Base-by-base conservation (phyloP, 2,797 vertebrate species). In the Cichlasoma orientale region DNA sequence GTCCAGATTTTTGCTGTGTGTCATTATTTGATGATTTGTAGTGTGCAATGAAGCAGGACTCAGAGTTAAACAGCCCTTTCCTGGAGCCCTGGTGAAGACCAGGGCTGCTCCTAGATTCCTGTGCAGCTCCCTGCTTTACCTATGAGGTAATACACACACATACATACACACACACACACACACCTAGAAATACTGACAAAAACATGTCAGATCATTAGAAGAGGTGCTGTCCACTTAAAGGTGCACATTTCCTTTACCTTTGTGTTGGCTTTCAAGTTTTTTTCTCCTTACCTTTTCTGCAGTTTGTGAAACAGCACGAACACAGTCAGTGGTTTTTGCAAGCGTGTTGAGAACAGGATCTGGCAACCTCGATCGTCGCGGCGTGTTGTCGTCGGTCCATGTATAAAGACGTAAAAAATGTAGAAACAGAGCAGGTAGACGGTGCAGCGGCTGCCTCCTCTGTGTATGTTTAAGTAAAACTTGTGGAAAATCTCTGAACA, bases 301-400 rank as follows among this genome's bases (percentile, higher is more conserved):
- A 1, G 23, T 27, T 1, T 50, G 18, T 50, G 63, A 2, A 25
- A 25, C 38, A 29, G 10, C 36, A 3, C 36, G 36, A 4, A 47
- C 16, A 16, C 38, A 27, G 38, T 57, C 38, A 19, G 38, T 55
- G 9, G 5, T 56, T 57, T 55, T 21, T 52, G 14, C 14, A 14
- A 23, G 7, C 66, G 2, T 44, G 29, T 75, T 41, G 12, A 19
- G 19, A 72, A 13, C 18, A n/a, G 2, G 44, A 92, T 56, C 78
- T 92, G 90, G 87, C 88, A 92, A 88, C 92, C 71, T 13, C 9
- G 10, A 9, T 1, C 7, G 77, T 87, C 87, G 79, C 88, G 71
- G 23, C 10, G 3, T 82, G 52, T n/a, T 89, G 77, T 44, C 85
- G 82, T 86, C 9, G 6, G 82, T 82, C 75, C 33, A 38, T 23